Conservation (phyloP, 2,888 invertebrate species). For the Thera obeliscata region DNA sequence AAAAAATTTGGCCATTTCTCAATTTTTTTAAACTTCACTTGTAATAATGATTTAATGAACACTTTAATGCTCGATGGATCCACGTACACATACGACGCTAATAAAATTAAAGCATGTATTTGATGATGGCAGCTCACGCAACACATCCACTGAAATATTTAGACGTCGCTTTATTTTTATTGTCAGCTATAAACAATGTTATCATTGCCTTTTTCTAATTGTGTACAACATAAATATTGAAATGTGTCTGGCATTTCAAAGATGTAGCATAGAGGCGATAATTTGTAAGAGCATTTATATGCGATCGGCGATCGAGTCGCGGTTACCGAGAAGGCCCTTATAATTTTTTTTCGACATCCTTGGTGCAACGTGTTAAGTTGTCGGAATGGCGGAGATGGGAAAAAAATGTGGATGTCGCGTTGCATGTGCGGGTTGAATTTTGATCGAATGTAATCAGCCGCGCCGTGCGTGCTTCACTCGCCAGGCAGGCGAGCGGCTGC, state of each 20-base stretch:
- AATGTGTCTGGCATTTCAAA: constrained; percentile 47
- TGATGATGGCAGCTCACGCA: constrained; percentile 54
- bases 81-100: constrained; percentile 49
- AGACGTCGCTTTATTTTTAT: constrained; percentile 48
- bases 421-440: constrained; percentile 63
- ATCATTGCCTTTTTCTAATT: constrained; percentile 53
- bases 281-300: constrained; percentile 57
- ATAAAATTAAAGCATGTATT: constrained; percentile 58
- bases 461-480: constrained; percentile 43
- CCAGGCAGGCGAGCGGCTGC: constrained; percentile 27
- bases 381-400: constrained; percentile 59
- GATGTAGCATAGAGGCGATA: constrained; percentile 47
- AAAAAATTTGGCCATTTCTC: too few species aligned
- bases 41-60: constrained; percentile 59
- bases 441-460: constrained; percentile 53
- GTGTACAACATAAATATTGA: constrained; percentile 43
- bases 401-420: constrained; percentile 58
- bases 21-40: too few species aligned
- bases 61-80: constrained; percentile 52
- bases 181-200: constrained; percentile 47
- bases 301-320: constrained; percentile 48
- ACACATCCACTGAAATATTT: constrained; percentile 46
- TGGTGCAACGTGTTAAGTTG: constrained; percentile 65
- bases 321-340: constrained; percentile 53
- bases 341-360: constrained; percentile 65